These are phyloP conservation scores for Drosophila cognata DNA, from an alignment of 2,888 invertebrate genomes.

Conservation along the genomic window DNA sequence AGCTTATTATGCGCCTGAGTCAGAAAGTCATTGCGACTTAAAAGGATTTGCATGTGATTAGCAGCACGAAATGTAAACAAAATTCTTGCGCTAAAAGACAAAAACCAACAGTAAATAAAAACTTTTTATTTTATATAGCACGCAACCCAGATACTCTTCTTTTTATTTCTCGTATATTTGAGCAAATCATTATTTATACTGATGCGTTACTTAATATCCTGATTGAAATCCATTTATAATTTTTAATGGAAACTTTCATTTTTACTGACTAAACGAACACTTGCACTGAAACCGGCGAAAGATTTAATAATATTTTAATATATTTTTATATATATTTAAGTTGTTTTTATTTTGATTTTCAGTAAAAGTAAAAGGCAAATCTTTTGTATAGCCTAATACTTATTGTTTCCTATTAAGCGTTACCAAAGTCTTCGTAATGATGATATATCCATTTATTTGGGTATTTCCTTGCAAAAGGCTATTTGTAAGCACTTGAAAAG, in stretches of 20 bases:
- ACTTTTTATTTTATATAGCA: neutral
- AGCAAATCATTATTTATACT: neutral
- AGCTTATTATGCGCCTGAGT: slow-evolving; percentile 80
- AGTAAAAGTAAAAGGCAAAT: neutral
- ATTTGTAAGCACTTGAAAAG: slow-evolving; percentile 71
- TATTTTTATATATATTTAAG: neutral
- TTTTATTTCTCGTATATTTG: neutral
- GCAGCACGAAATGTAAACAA: slow-evolving; percentile 77
- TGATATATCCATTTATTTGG: neutral
- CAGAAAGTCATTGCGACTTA: slow-evolving; percentile 81
- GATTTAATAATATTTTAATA: too few relatives aligned
- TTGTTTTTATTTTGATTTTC: neutral
- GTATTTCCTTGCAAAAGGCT: slow-evolving; percentile 30
- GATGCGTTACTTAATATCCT: neutral
- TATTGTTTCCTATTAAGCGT: neutral
- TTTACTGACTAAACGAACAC: neutral
- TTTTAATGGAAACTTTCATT: neutral
- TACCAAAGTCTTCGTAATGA: neutral
- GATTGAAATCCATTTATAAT: neutral
- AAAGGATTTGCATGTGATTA: slow-evolving; percentile 81
- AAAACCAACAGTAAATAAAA: slow-evolving; percentile 43
- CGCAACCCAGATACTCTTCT: slow-evolving; percentile 25
- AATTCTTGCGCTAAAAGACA: slow-evolving; percentile 68
- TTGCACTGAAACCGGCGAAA: neutral
- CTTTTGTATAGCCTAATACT: neutral